These are phyloP conservation scores for Cossypha caffra DNA, from an alignment of 2,797 vertebrate species.

Conservation along the genomic window DNA sequence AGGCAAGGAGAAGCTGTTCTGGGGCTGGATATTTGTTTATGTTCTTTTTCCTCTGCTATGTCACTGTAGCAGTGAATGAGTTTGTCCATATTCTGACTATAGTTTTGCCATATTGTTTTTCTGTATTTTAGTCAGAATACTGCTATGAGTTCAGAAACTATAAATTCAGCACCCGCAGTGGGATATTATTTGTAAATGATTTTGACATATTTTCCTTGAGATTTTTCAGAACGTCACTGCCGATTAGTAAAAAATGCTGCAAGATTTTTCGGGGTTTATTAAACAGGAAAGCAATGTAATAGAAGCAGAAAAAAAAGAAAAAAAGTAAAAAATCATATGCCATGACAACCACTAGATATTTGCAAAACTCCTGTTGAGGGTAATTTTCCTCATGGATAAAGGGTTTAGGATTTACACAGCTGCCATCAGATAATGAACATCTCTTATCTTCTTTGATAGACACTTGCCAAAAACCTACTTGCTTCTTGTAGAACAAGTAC, in stretches of 20 bases:
- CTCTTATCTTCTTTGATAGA: not conserved
- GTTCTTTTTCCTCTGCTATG: not conserved
- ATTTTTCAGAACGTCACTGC: not conserved
- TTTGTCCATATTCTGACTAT: not conserved
- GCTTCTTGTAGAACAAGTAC: not conserved
- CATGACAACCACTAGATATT: not conserved
- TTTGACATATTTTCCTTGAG: not conserved
- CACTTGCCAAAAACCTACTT: not conserved
- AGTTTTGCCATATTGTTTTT: not conserved
- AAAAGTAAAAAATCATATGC: not conserved
- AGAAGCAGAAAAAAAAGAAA: not conserved
- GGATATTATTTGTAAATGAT: not conserved
- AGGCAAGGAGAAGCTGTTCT: not conserved
- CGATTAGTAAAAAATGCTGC: not conserved
- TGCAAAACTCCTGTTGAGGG: not conserved
- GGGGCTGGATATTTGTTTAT: not conserved
- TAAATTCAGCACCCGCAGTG: not conserved
- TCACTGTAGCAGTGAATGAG: not conserved
- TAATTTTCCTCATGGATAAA: not conserved
- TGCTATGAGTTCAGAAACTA: not conserved
- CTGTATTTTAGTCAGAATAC: not conserved
- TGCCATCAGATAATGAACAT: not conserved
- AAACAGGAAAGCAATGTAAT: not conserved
- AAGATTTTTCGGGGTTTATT: not conserved
- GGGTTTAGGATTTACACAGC: not conserved